Conservation (phyloP, 1,140 invertebrate genomes). For the Trachymyrmex cornetzi region DNA sequence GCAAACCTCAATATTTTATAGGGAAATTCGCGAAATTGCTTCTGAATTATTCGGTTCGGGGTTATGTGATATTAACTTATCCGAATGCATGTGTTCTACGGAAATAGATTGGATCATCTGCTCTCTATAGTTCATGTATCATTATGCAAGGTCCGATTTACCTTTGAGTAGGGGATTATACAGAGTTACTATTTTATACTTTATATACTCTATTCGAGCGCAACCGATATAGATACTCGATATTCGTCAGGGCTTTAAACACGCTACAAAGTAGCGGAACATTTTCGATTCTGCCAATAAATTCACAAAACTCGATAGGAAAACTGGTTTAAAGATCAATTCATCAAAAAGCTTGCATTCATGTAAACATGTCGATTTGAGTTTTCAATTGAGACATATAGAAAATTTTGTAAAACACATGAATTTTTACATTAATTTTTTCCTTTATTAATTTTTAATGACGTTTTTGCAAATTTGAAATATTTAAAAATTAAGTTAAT, state of each 20-base stretch:
- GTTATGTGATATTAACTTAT: slow-evolving; percentile 43
- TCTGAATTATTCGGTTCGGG: slow-evolving; percentile 11
- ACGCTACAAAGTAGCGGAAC: background rate
- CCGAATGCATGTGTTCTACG: background rate
- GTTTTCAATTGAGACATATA: background rate
- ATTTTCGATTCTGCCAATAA: slow-evolving; percentile 8
- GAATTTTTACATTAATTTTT: background rate
- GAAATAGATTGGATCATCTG: slow-evolving; percentile 43
- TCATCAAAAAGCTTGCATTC: background rate
- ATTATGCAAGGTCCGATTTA: slow-evolving; percentile 36
- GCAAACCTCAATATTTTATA: background rate
- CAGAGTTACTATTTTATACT: slow-evolving; percentile 37
- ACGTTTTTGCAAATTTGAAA: background rate
- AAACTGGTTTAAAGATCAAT: background rate
- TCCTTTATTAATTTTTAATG: slow-evolving; percentile 5
- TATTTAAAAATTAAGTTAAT: slow-evolving; percentile 1
- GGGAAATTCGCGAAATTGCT: background rate
- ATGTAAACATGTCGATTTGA: slow-evolving; percentile 30
- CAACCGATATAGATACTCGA: slow-evolving; percentile 33
- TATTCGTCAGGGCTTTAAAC: slow-evolving; percentile 11
- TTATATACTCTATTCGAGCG: background rate
- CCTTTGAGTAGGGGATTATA: slow-evolving; percentile 32
- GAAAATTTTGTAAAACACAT: background rate
- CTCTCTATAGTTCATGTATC: slow-evolving; percentile 5
- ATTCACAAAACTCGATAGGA: background rate